These are phyloP conservation scores for Eupithecia vulgata DNA, from an alignment of 2,888 invertebrate species.

Conservation along the genomic window DNA sequence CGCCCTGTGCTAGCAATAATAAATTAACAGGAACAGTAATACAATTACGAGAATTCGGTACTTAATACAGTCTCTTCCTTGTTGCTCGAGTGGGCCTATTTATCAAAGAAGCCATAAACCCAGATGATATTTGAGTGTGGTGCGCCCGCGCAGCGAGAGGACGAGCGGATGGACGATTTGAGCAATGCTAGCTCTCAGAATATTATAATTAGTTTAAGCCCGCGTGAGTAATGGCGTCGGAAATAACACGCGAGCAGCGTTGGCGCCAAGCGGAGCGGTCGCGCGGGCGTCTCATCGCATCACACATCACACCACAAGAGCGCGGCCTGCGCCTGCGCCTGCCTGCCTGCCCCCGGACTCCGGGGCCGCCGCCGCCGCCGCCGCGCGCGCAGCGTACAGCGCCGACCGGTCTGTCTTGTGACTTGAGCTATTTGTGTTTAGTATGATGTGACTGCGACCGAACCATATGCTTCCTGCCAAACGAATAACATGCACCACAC, in stretches of 20 bases:
- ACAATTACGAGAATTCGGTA: constrained; percentile 37
- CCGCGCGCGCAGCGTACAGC: constrained; percentile 49
- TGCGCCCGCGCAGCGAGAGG: constrained; percentile 43
- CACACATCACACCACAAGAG: constrained; percentile 47
- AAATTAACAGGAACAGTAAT: constrained; percentile 41
- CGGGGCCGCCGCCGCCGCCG: constrained; percentile 50
- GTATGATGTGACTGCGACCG: constrained; percentile 53
- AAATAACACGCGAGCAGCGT: constrained; percentile 78
- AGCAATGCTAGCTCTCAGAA: constrained; percentile 67
- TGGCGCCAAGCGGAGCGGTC: constrained; percentile 79
- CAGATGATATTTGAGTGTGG: constrained; percentile 41
- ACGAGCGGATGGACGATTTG: constrained; percentile 62
- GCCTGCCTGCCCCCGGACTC: constrained; percentile 32
- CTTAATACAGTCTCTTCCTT: constrained; percentile 38
- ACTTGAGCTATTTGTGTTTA: constrained; percentile 72
- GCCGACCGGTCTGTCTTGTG: constrained; percentile 78
- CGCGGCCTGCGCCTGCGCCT: constrained; percentile 35
- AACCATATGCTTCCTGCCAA: constrained; percentile 20
- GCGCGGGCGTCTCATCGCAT: constrained; percentile 53
- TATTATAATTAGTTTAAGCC: constrained; percentile 82
- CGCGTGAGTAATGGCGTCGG: constrained; percentile 82
- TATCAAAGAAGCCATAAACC: constrained; percentile 42
- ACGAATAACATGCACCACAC: constrained; percentile 2
- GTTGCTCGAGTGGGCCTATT: constrained; percentile 35
- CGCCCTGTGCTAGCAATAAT: constrained; percentile 41